A percentile compares a stretch with the other conserved stretches of the same genome.
phyloP scores from a whole-genome alignment of 2,888 invertebrate species.

The Venusia cambrica region DNA sequence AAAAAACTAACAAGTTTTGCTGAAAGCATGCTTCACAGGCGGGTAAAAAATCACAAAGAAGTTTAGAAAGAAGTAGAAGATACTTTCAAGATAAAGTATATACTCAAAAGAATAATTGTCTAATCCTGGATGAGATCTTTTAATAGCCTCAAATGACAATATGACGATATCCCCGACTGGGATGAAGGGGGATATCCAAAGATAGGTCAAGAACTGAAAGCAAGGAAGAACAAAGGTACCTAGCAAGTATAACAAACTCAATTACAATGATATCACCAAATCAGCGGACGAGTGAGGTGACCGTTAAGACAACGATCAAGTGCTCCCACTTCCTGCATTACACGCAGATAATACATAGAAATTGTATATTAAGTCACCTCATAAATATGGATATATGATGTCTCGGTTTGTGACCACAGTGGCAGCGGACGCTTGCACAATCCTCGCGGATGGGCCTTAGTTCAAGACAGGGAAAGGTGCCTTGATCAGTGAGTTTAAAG shows the following conservation, averaged over 20 bases:
- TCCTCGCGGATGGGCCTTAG: conserved; percentile 61
- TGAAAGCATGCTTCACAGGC: too few relatives aligned
- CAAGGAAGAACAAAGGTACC: conserved; percentile 11
- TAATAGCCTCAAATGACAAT: too few relatives aligned
- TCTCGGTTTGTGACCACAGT: conserved; percentile 74
- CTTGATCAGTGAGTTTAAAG: too few relatives aligned
- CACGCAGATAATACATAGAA: conserved; percentile 77
- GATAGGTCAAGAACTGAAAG: too few relatives aligned
- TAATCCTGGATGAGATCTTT: too few relatives aligned
- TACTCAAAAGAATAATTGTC: too few relatives aligned
- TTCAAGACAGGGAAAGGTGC: conserved; percentile 37
- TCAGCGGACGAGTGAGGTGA: conserved; percentile 49
- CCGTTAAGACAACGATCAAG: conserved; percentile 74
- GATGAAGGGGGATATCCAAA: too few relatives aligned
- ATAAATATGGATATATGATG: conserved; percentile 80
- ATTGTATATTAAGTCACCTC: conserved; percentile 78
- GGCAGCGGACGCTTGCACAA: conserved; percentile 66
- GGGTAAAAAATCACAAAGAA: too few relatives aligned
- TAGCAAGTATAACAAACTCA: conserved; percentile 33
- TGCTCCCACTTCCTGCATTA: conserved; percentile 74
- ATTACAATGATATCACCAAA: conserved; percentile 49
- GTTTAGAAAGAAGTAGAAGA: too few relatives aligned
- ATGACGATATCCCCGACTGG: too few relatives aligned
- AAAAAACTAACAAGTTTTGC: too few relatives aligned
- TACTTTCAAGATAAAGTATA: too few relatives aligned